Evolutionary conservation across 2,113 vertebrate genomes (phyloP), one percentile per base, ranked within the genome.

Genomic region (Lasiurus borealis): DNA sequence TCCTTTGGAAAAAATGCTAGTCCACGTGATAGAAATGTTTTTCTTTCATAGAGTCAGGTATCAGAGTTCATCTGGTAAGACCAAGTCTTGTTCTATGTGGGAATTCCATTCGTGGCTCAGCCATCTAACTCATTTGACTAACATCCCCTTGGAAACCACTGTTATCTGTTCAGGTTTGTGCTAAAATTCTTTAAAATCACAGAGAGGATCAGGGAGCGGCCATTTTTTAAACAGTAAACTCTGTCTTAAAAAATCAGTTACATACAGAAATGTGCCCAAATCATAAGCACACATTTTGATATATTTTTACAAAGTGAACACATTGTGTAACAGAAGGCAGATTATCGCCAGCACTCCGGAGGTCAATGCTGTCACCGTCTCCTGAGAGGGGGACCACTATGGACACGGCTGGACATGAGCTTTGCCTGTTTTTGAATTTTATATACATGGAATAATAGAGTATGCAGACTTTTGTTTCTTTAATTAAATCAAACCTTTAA

Each of bases 131-230:
- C 29, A 48, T 40, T 90, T 62, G 57, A 78, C 25, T 29, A 59
- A 62, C 18, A 25, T 2, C 8, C 46, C 85, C 54, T 72, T 66
- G 31, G 46, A 69, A 72, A 48, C 19, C 5, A 54, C 36, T 31
- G 36, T 68, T 92, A 23, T 36, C 64, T 52, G 13, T 29, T 85
- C 72, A 62, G 48, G 76, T 2, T 52, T 29, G 76, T 11, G 87
- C 66, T 68, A 6, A 92, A 85, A 84, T 8, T 72, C 34, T 84
- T 75, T 69, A 88, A 10, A 83, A 90, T 96, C 21, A 62, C 69
- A 75, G 29, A 95, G 25, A 85, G 23, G 89, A 92, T 78, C 40
- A 75, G 34, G 9, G 11, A 90, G 8, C 18, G 68, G 62, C 13
- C 13, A n/a, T 18, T 2, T 81, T 78, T 91, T 50, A 8, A 14